Conservation (phyloP, 2,113 vertebrate genomes). For the Caracal caracal region DNA sequence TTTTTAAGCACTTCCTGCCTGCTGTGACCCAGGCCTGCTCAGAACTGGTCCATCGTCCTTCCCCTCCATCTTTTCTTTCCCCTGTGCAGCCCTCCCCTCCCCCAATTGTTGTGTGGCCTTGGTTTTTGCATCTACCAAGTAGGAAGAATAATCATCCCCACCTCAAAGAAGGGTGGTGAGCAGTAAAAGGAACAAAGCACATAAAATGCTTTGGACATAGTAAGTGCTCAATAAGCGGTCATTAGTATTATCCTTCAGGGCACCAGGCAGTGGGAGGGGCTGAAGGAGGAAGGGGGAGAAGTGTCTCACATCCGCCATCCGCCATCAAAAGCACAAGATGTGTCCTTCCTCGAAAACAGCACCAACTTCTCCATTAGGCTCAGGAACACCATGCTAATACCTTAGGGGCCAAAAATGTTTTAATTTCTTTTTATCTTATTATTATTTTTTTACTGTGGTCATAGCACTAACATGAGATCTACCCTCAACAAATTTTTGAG, state of each 20-base stretch:
- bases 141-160: background rate
- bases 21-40: background rate
- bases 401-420: background rate
- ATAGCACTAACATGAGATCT: background rate
- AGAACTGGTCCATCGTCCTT: background rate
- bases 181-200: background rate
- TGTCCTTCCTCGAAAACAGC: background rate
- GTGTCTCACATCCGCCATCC: background rate
- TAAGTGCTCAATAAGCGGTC: background rate
- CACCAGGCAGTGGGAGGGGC: rapidly evolving
- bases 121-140: background rate
- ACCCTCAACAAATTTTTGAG: background rate
- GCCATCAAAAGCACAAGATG: background rate
- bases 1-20: background rate
- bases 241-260: no score
- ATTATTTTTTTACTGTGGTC: background rate
- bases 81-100: background rate
- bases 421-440: background rate
- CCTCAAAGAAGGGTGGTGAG: background rate
- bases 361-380: background rate
- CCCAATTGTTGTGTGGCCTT: background rate
- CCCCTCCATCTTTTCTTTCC: background rate
- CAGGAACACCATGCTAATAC: background rate
- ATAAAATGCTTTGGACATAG: background rate
- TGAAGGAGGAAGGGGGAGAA: background rate